Conservation (phyloP, 23 tunicate species). For the Botrylloides violaceus region DNA sequence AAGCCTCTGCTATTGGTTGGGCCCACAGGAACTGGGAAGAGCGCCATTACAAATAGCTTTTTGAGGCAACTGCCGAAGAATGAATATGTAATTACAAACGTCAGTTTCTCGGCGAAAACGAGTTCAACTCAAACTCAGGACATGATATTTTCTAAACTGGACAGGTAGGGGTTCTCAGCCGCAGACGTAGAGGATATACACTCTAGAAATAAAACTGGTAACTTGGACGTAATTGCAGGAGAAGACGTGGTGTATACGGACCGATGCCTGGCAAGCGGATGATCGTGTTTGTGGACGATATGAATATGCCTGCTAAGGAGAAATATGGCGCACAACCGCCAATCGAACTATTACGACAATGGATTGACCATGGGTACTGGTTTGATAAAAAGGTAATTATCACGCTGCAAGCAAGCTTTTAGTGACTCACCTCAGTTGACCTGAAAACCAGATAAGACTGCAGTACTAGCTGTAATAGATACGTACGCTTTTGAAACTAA, state of each 20-base stretch:
- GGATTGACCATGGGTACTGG: constrained; percentile 89
- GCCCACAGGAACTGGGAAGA: constrained; percentile 84
- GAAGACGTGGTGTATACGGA: constrained; percentile 14
- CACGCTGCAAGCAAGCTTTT: too few relatives aligned
- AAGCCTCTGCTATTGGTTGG: constrained; percentile 65
- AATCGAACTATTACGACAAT: constrained; percentile 71
- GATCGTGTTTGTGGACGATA: constrained; percentile 7
- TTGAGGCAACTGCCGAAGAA: constrained; percentile 57
- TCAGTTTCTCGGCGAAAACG: constrained; percentile 83
- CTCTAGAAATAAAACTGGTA: background rate
- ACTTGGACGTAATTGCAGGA: background rate
- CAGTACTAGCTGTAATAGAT: too few relatives aligned
- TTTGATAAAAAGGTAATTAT: constrained; percentile 65
- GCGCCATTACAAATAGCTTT: constrained; percentile 70
- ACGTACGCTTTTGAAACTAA: too few relatives aligned
- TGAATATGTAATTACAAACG: constrained; percentile 46
- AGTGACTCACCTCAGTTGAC: too few relatives aligned
- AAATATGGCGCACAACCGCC: constrained; percentile 93
- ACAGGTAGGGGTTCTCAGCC: constrained; percentile 32
- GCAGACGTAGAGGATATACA: background rate
- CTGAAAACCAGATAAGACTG: too few relatives aligned
- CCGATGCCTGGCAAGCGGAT: constrained; percentile 10
- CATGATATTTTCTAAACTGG: constrained; percentile 77
- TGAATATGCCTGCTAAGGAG: constrained; percentile 71
- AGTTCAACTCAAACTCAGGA: constrained; percentile 84